These are phyloP conservation scores for Oxygymnocypris stewartii DNA, from an alignment of 2,113 vertebrate species.

Conservation along the genomic window DNA sequence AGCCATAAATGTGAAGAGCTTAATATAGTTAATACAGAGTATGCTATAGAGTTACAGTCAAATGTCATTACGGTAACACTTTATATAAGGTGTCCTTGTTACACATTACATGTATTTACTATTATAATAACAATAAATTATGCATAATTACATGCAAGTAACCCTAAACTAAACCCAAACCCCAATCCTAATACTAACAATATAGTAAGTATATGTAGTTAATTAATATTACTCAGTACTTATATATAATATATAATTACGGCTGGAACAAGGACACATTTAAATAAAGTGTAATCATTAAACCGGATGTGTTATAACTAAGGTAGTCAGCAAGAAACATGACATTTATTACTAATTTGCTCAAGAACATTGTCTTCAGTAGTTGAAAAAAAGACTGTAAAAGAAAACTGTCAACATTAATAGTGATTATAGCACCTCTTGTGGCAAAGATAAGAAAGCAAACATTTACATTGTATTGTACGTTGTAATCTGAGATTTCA, in stretches of 20 bases:
- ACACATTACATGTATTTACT: too few relatives aligned
- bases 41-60: neutral
- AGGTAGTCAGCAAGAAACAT: neutral
- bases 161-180: too few relatives aligned
- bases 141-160: too few relatives aligned
- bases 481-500: neutral
- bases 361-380: neutral
- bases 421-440: neutral
- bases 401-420: neutral
- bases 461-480: neutral
- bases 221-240: too few relatives aligned
- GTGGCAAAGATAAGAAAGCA: neutral
- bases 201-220: too few relatives aligned
- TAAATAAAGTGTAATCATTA: too few relatives aligned
- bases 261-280: too few relatives aligned
- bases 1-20: slow-evolving; percentile 61
- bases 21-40: neutral
- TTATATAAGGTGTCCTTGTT: too few relatives aligned
- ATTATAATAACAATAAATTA: too few relatives aligned
- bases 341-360: neutral
- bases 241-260: too few relatives aligned
- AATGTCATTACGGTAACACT: neutral
- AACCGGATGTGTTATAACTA: too few relatives aligned
- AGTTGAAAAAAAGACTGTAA: neutral
- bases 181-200: too few relatives aligned